Evolutionary conservation across 2,888 invertebrate genomes (phyloP).

Genomic region (Alviniconcha strummeri): DNA sequence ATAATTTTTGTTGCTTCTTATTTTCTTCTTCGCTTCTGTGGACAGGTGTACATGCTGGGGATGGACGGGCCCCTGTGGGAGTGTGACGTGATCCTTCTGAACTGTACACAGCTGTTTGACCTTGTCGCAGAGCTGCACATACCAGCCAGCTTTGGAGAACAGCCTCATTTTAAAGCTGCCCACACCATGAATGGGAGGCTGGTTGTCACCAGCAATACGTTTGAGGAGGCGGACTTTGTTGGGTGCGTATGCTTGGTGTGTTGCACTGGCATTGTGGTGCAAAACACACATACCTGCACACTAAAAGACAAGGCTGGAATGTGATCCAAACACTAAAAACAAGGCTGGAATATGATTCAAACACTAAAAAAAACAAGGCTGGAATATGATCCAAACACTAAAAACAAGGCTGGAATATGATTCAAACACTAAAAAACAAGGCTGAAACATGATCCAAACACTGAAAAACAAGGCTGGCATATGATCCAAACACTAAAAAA

Average conservation of each 20-base stretch:
- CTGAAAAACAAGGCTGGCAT: no score
- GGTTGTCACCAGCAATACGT: constrained; percentile 47
- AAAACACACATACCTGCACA: no score
- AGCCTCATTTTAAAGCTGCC: constrained; percentile 50
- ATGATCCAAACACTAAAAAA: no score
- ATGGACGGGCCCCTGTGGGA: constrained; percentile 51
- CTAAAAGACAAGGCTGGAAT: no score
- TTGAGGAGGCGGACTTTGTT: constrained; percentile 44
- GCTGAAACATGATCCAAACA: no score
- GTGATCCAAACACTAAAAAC: no score
- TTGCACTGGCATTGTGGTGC: not conserved
- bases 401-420: no score
- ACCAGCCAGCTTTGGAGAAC: constrained; percentile 39
- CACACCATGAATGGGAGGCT: constrained; percentile 48
- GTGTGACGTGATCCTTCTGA: constrained; percentile 40
- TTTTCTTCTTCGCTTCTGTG: not conserved
- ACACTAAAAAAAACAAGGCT: no score
- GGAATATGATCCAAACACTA: no score
- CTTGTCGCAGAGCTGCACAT: constrained; percentile 41
- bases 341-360: no score
- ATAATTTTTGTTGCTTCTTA: no score
- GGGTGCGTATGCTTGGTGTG: constrained; percentile 31
- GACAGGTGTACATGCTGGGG: constrained; percentile 45
- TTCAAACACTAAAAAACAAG: no score
- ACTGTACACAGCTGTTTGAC: constrained; percentile 45